Percentiles rank a stretch among this genome's conserved stretches.
These are phyloP conservation scores for Clivina fossor DNA, from an alignment of 2,888 invertebrate species.

Conservation along the genomic window DNA sequence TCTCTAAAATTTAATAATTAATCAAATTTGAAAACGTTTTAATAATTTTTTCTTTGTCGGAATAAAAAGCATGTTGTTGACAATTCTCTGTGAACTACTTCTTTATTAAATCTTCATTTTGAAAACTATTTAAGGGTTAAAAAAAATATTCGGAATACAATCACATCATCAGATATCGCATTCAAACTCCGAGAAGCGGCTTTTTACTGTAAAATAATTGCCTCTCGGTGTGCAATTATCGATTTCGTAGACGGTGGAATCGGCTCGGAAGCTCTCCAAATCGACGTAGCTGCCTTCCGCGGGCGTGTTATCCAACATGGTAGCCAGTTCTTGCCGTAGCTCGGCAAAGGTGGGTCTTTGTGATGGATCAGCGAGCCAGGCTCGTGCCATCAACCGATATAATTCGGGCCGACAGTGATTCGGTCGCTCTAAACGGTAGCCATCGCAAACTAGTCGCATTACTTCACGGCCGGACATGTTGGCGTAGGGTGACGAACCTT, in stretches of 20 bases:
- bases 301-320: slow-evolving; percentile 62
- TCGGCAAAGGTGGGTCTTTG: slow-evolving; percentile 72
- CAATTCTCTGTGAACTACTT: background rate
- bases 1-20: too few species aligned
- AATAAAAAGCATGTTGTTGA: too few species aligned
- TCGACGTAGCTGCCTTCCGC: slow-evolving; percentile 69
- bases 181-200: slow-evolving; percentile 64
- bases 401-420: slow-evolving; percentile 75
- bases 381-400: slow-evolving; percentile 63
- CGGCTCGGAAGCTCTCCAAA: slow-evolving; percentile 67
- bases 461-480: slow-evolving; percentile 82
- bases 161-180: slow-evolving; percentile 58
- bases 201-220: slow-evolving; percentile 51
- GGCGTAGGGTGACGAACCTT: slow-evolving; percentile 86
- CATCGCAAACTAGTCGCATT: slow-evolving; percentile 76
- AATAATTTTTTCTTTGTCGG: too few species aligned
- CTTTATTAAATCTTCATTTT: too few species aligned
- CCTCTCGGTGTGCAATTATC: slow-evolving; percentile 55
- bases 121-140: too few species aligned
- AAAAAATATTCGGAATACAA: background rate
- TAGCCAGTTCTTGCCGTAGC: slow-evolving; percentile 57
- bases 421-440: slow-evolving; percentile 76
- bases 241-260: slow-evolving; percentile 61
- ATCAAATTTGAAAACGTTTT: too few species aligned
- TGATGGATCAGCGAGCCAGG: slow-evolving; percentile 70